A percentile compares a stretch with the other conserved stretches of the same genome.
These are phyloP conservation scores for Caligus rogercresseyi DNA, from an alignment of 1,140 invertebrate species.

Conservation along the genomic window DNA sequence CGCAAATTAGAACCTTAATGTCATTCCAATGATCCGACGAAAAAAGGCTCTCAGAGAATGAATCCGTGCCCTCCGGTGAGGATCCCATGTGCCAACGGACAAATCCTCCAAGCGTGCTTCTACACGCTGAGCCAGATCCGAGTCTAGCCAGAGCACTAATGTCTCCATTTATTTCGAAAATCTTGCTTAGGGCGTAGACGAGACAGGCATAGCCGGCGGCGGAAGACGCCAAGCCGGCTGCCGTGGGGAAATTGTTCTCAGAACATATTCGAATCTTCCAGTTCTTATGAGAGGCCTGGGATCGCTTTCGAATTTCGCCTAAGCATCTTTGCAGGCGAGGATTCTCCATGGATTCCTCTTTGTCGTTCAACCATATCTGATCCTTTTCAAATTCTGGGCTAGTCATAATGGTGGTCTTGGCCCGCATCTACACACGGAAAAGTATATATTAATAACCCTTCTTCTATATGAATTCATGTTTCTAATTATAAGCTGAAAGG, in stretches of 20 bases:
- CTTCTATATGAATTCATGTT: no score
- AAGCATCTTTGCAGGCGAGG: slow-evolving; percentile 57
- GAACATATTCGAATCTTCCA: slow-evolving; percentile 77
- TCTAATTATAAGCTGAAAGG: no score
- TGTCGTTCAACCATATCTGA: slow-evolving; percentile 74
- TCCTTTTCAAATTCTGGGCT: slow-evolving; percentile 51
- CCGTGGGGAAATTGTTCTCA: slow-evolving; percentile 95
- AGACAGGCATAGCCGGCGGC: slow-evolving; percentile 87
- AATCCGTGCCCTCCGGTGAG: slow-evolving; percentile 52
- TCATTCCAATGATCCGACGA: slow-evolving; percentile 51
- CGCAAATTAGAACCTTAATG: slow-evolving; percentile 69
- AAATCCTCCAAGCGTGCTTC: slow-evolving; percentile 86
- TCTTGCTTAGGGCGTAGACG: slow-evolving; percentile 50
- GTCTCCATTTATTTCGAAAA: slow-evolving; percentile 59
- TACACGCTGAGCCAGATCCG: slow-evolving; percentile 90
- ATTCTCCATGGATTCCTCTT: slow-evolving; percentile 53
- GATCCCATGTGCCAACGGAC: slow-evolving; percentile 67
- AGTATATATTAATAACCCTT: no score
- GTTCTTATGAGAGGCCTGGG: slow-evolving; percentile 22
- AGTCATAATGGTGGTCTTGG: slow-evolving; percentile 66
- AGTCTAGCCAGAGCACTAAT: slow-evolving; percentile 61
- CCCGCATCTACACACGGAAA: slow-evolving; percentile 46
- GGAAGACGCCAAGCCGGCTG: slow-evolving; percentile 89
- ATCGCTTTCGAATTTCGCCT: slow-evolving; percentile 31
- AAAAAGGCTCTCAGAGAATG: slow-evolving; percentile 40